phyloP scores from a whole-genome alignment of 2,888 invertebrate species.

The Parelbella ahira region DNA sequence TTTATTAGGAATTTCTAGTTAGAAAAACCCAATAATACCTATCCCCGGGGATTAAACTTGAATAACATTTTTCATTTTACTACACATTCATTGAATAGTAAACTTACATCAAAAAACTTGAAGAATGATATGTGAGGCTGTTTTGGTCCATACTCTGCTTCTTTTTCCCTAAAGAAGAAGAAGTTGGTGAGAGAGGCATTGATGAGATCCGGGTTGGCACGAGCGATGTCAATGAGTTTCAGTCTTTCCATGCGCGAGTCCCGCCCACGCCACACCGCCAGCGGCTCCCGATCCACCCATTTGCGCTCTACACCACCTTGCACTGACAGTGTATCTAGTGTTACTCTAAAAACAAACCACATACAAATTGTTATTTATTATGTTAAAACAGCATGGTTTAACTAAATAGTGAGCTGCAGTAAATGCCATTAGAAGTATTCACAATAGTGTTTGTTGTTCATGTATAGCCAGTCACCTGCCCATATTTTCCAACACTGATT shows the following conservation, averaged over 20 bases:
- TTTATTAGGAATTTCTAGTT: too few species aligned
- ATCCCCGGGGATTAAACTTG: too few species aligned
- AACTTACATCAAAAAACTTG: constrained; percentile 94
- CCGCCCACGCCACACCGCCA: constrained; percentile 95
- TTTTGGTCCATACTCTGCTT: constrained; percentile 92
- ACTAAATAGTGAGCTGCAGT: too few species aligned
- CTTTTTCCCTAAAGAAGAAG: constrained; percentile 95
- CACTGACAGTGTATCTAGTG: constrained; percentile 93
- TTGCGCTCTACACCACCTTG: constrained; percentile 86
- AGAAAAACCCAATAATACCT: too few species aligned
- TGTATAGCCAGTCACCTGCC: constrained; percentile 90
- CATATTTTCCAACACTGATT: constrained; percentile 95
- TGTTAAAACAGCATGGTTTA: too few species aligned
- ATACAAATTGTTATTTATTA: too few species aligned
- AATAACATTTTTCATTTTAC: too few species aligned
- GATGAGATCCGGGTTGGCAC: constrained; percentile 85
- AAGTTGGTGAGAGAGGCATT: constrained; percentile 97
- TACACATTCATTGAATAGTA: too few species aligned
- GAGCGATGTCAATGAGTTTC: constrained; percentile 88
- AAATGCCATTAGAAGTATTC: too few species aligned
- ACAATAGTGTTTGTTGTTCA: too few species aligned
- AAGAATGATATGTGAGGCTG: constrained; percentile 92
- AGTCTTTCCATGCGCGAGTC: constrained; percentile 93
- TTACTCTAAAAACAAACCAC: too few species aligned
- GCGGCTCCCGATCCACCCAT: constrained; percentile 88